phyloP scores from a whole-genome alignment of 64 coral and sea anemone species.

The Stichodactyla mertensii region DNA sequence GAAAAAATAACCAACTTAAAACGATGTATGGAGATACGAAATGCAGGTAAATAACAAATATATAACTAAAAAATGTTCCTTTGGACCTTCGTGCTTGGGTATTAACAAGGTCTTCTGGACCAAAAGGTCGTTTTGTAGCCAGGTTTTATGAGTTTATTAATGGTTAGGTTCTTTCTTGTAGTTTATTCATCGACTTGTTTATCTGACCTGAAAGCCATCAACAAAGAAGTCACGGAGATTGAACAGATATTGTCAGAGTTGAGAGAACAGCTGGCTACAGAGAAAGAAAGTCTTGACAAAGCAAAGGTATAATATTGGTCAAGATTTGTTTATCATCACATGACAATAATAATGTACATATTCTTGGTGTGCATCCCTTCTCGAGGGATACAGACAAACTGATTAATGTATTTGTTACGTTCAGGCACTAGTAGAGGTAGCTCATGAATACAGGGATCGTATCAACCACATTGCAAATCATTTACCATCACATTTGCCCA shows the following conservation, averaged over 20 bases:
- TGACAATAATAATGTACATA: not conserved
- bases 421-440: conserved; percentile 55
- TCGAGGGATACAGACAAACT: not conserved
- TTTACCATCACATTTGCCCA: conserved; percentile 63
- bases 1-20: conserved; percentile 67
- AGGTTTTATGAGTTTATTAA: not conserved
- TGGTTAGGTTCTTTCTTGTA: not conserved
- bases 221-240: conserved; percentile 68
- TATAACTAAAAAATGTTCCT: not conserved
- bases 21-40: conserved; percentile 70
- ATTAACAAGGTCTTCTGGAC: not conserved
- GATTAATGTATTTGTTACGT: not conserved
- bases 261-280: conserved; percentile 37
- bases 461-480: conserved; percentile 56
- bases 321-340: not conserved
- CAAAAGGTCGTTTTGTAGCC: not conserved
- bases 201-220: conserved; percentile 55
- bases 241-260: conserved; percentile 42
- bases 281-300: conserved; percentile 39
- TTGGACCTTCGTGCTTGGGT: not conserved
- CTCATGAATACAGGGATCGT: conserved; percentile 44
- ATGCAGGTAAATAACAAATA: conserved; percentile 40
- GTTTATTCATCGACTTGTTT: conserved; percentile 59
- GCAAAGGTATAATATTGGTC: conserved; percentile 33
- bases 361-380: not conserved